Evolutionary conservation across 2,888 invertebrate species (phyloP).

Genomic region (Watsonalla cultraria): DNA sequence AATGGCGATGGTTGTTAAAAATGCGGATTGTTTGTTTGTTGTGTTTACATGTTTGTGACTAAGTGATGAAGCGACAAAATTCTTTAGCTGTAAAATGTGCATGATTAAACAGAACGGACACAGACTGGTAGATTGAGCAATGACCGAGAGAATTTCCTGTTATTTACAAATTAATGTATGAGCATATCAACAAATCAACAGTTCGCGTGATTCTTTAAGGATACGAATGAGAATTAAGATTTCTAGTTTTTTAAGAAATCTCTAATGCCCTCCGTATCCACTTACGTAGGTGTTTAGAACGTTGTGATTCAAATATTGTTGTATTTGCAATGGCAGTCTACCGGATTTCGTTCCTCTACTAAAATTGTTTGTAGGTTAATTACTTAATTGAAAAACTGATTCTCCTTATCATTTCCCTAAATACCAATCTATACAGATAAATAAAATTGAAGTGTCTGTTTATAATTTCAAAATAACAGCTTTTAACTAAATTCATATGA

Average conservation of each 20-base stretch:
- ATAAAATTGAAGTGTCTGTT: too few species aligned
- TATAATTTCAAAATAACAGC: too few species aligned
- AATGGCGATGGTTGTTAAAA: constrained; percentile 38
- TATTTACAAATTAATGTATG: constrained; percentile 15
- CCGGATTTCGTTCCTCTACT: too few species aligned
- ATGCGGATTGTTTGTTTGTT: constrained; percentile 66
- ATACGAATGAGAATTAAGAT: background rate
- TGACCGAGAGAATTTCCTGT: constrained; percentile 18
- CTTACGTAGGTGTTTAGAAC: too few species aligned
- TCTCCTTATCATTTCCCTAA: too few species aligned
- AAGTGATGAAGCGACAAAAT: constrained; percentile 43
- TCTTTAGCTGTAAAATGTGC: constrained; percentile 49
- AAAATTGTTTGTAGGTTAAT: too few species aligned
- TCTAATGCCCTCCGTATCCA: background rate
- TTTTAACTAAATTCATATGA: too few species aligned
- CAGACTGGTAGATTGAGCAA: constrained; percentile 20
- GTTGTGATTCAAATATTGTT: too few species aligned
- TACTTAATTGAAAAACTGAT: too few species aligned
- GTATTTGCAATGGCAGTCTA: too few species aligned
- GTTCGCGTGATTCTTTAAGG: background rate
- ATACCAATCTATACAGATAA: too few species aligned
- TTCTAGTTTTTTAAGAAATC: background rate
- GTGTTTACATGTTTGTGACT: constrained; percentile 29
- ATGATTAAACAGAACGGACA: constrained; percentile 38
- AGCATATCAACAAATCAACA: background rate